Evolutionary conservation across 2,113 vertebrate species (phyloP).

Genomic region (Otolemur garnettii): DNA sequence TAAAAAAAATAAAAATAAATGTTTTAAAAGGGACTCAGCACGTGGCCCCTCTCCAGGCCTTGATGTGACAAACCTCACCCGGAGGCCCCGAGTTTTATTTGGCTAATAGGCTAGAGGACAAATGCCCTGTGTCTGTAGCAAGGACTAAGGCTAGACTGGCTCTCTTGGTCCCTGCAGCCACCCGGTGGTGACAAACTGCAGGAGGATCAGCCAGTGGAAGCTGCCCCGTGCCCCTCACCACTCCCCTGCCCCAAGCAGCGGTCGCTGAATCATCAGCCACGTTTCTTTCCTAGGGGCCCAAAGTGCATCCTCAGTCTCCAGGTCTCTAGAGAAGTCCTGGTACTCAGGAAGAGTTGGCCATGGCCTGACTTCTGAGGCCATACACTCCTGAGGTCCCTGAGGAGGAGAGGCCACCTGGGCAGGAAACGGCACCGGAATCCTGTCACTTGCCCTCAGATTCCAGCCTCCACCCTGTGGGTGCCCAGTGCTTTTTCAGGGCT

Average conservation of each 20-base stretch:
- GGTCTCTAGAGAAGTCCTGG: not conserved
- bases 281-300: not conserved
- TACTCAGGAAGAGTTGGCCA: not conserved
- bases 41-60: too few relatives aligned
- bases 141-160: not conserved
- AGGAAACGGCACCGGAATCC: not conserved
- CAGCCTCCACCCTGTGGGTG: not conserved
- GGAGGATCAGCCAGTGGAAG: not conserved
- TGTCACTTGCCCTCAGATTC: constrained; percentile 6
- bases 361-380: not conserved
- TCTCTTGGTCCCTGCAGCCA: not conserved
- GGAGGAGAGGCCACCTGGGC: not conserved
- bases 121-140: too few relatives aligned
- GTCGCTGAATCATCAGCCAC: not conserved
- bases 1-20: too few relatives aligned
- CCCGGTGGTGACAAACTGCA: not conserved
- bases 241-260: not conserved
- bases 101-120: not conserved
- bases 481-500: not conserved
- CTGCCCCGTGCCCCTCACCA: not conserved
- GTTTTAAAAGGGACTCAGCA: not conserved
- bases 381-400: not conserved
- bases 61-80: not conserved
- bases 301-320: not conserved
- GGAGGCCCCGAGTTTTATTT: not conserved